Conservation (phyloP, 2,113 vertebrate genomes). For the Podiceps cristatus region DNA sequence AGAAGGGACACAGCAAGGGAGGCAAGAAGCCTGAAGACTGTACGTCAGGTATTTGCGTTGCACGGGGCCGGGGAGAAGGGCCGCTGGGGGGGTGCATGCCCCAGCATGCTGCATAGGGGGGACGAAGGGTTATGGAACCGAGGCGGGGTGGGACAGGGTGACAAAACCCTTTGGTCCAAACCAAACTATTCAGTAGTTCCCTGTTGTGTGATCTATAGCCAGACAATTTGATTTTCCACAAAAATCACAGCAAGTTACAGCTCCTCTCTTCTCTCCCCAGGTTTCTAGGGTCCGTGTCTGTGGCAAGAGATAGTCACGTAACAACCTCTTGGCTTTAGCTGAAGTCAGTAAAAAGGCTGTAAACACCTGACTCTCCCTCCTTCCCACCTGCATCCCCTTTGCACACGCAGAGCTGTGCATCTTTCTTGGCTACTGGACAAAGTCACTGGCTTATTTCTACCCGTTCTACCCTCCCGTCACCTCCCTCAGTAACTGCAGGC, state of each 20-base stretch:
- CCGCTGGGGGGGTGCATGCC: background rate
- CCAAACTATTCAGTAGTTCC: background rate
- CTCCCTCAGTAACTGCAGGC: too few species aligned
- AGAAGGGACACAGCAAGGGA: background rate
- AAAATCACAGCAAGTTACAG: background rate
- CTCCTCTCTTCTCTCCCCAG: background rate
- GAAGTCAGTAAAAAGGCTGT: too few species aligned
- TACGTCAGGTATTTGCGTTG: background rate
- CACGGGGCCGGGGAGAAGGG: too few species aligned
- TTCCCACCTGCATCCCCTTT: too few species aligned
- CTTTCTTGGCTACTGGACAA: too few species aligned
- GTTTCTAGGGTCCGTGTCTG: background rate
- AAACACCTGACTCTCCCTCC: too few species aligned
- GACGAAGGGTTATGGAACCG: background rate
- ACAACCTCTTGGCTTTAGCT: too few species aligned
- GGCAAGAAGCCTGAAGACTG: background rate
- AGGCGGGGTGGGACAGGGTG: background rate
- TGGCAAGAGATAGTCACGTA: background rate
- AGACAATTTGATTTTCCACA: background rate
- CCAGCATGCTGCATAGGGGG: fast-evolving
- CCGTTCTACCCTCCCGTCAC: too few species aligned
- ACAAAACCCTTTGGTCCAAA: background rate
- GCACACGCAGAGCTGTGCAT: too few species aligned
- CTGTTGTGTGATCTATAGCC: background rate
- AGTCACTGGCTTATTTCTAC: too few species aligned